phyloP scores from a whole-genome alignment of 2,113 vertebrate genomes.

The Gavia stellata region DNA sequence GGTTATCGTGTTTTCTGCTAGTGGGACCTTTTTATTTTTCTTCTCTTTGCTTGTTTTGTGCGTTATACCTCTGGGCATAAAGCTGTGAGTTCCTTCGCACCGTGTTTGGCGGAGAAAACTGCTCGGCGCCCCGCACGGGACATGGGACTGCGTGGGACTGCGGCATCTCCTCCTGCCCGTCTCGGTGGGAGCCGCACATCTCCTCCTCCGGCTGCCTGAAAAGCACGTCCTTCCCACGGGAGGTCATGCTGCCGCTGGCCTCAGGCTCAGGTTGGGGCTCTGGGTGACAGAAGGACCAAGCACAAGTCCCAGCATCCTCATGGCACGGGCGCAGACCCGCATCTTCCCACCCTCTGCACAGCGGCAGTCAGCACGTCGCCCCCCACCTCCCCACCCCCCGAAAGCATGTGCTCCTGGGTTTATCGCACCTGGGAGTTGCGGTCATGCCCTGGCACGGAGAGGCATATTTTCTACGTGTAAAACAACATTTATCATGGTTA shows the following conservation, averaged over 20 bases:
- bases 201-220: background rate
- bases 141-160: too few species aligned
- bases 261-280: background rate
- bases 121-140: rapidly evolving
- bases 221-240: rapidly evolving
- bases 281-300: background rate
- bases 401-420: rapidly evolving
- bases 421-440: background rate
- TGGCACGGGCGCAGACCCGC: rapidly evolving
- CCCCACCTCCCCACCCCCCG: rapidly evolving
- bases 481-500: background rate
- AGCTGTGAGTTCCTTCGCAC: background rate
- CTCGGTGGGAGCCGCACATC: rapidly evolving
- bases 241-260: rapidly evolving
- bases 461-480: background rate
- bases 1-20: background rate
- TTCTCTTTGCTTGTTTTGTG: background rate
- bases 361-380: rapidly evolving
- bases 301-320: background rate
- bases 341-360: background rate
- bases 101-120: background rate
- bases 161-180: background rate
- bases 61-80: background rate
- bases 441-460: rapidly evolving
- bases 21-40: background rate